phyloP scores from a whole-genome alignment of 1,140 invertebrate genomes.

The Drosophila cardini region DNA sequence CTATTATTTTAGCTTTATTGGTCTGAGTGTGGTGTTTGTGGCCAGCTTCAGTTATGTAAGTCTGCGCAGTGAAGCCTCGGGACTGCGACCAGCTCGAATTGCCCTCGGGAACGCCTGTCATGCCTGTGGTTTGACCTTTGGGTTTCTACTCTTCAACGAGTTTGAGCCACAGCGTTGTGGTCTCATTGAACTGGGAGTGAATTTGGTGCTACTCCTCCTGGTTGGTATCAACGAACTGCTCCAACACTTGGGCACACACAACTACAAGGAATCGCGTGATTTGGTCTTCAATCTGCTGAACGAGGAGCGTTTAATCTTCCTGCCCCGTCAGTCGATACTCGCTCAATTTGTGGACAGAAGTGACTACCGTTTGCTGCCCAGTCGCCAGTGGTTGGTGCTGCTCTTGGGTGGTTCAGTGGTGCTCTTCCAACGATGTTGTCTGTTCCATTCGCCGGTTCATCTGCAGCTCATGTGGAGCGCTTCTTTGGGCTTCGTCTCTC shows the following conservation, averaged over 20 bases:
- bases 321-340: conserved; percentile 61
- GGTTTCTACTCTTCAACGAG: conserved; percentile 77
- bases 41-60: conserved; percentile 73
- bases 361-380: conserved; percentile 57
- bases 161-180: conserved; percentile 68
- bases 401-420: conserved; percentile 52
- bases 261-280: conserved; percentile 74
- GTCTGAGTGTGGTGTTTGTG: conserved; percentile 64
- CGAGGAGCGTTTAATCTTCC: conserved; percentile 70
- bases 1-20: conserved; percentile 76
- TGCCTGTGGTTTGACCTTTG: conserved; percentile 56
- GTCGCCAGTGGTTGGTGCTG: conserved; percentile 71
- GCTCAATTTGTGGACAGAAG: conserved; percentile 69
- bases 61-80: conserved; percentile 62
- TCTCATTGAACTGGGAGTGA: conserved; percentile 55
- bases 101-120: conserved; percentile 67
- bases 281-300: conserved; percentile 77
- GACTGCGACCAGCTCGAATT: conserved; percentile 60
- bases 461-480: conserved; percentile 74
- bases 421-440: conserved; percentile 50
- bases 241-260: conserved; percentile 61
- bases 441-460: conserved; percentile 60
- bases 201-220: conserved; percentile 51
- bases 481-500: conserved; percentile 51
- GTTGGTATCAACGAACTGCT: conserved; percentile 73